Base-by-base conservation (phyloP, 2,888 invertebrate species). In the Dasypolia templi region DNA sequence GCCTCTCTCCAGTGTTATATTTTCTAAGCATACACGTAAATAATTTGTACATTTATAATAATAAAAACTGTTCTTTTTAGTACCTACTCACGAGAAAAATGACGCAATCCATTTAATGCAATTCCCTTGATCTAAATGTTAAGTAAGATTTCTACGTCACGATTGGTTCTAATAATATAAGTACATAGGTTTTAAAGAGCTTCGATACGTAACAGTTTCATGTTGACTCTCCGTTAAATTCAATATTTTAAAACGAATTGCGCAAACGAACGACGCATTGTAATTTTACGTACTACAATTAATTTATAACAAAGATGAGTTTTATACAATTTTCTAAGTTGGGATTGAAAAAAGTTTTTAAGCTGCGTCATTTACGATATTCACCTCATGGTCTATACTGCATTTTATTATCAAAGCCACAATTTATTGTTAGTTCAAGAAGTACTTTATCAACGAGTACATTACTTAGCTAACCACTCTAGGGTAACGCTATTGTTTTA, bases 381-480 rank as follows among this genome's bases (percentile, higher is more conserved):
- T 6, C 22, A 42, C 29, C 2, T 29, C 22, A n/a, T n/a, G 3
- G n/a, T 46, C 55, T 63, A 39, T 58, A 63, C 44, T 29, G 14
- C 26, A 75, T 61, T 62, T 49, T 56, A 22, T 12, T 44, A 56
- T 70, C 70, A 63, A 49, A 69, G 62, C 63, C 19, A 77, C 62
- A 51, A 51, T 70, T 63, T 51, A 51, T 53, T 58, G 29, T 58
- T 51, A 77, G 39, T 71, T 42, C 61, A 77, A 11, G 39, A 72
- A 29, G 39, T 29, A 78, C 72, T 59, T 64, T 71, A 77, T 59
- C 56, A 53, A 78, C 46, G 63, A 78, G 51, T 35, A 35, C 6
- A n/a, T 7, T 35, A 35, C 35, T 7, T 35, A 53, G 66, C 44
- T 49, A 78, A 78, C 61, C 59, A 42, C 53, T 59, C 2, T 65